Percentiles rank a stretch among this genome's conserved stretches.
phyloP scores from a whole-genome alignment of 2,113 vertebrate genomes.

The Edolisoma coerulescens region DNA sequence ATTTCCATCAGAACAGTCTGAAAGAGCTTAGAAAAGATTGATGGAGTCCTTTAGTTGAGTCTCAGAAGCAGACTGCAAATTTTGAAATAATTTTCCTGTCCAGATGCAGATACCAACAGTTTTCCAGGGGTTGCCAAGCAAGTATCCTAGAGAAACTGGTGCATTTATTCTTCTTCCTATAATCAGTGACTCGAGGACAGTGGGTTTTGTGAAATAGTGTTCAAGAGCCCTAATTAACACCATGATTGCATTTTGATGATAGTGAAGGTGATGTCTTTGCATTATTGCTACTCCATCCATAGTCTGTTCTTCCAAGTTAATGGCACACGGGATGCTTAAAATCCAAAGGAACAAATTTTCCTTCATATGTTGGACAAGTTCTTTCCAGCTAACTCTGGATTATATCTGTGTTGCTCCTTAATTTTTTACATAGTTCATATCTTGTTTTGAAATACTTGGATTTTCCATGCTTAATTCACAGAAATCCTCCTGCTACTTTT shows the following conservation, averaged over 20 bases:
- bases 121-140: background rate
- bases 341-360: background rate
- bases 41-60: background rate
- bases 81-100: background rate
- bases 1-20: background rate
- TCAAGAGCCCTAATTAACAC: background rate
- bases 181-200: background rate
- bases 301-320: background rate
- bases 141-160: background rate
- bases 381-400: background rate
- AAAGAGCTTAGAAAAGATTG: background rate
- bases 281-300: background rate
- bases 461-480: background rate
- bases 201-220: background rate
- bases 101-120: background rate
- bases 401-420: background rate
- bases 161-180: background rate
- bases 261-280: background rate
- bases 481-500: background rate
- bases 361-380: background rate
- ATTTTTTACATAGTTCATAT: background rate
- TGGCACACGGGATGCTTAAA: background rate
- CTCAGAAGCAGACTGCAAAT: background rate
- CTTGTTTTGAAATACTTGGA: background rate
- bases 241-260: background rate